A percentile compares a stretch with the other conserved stretches of the same genome.
phyloP scores from a whole-genome alignment of 2,113 vertebrate genomes.

The Epinephelus lanceolatus region DNA sequence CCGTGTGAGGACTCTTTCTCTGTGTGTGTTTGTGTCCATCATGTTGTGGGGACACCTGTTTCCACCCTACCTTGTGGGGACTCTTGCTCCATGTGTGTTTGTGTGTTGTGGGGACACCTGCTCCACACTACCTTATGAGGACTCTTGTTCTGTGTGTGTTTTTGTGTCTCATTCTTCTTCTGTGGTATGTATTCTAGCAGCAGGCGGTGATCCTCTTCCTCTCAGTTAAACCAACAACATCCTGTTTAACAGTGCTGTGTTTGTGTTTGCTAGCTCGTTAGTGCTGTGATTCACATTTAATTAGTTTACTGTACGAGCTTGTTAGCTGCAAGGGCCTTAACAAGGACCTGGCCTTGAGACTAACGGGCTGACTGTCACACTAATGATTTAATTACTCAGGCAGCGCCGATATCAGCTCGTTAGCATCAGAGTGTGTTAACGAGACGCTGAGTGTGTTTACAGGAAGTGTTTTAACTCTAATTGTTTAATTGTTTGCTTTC shows the following conservation, averaged over 20 bases:
- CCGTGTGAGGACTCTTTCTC: neutral
- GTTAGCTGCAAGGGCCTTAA: conserved; percentile 7
- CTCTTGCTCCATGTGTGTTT: no score
- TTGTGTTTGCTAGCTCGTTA: conserved; percentile 7
- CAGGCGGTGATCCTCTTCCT: neutral
- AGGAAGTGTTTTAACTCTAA: conserved; percentile 1
- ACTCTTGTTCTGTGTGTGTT: neutral
- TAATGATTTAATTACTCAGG: conserved; percentile 38
- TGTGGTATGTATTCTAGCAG: neutral
- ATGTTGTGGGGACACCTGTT: no score
- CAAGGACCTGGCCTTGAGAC: conserved; percentile 17
- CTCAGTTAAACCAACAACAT: neutral
- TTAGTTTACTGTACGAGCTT: conserved; percentile 18
- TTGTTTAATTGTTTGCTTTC: conserved; percentile 40
- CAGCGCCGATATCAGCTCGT: conserved; percentile 16
- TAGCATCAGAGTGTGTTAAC: conserved; percentile 26
- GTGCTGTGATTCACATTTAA: neutral
- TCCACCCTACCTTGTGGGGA: no score
- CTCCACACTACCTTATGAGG: no score
- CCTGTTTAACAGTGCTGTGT: neutral
- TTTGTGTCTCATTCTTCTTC: neutral
- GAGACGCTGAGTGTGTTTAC: conserved; percentile 43
- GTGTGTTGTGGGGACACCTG: no score
- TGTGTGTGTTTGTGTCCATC: no score
- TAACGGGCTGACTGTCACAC: neutral